Evolutionary conservation across 2,113 vertebrate species (phyloP).

Genomic region (Indri indri): DNA sequence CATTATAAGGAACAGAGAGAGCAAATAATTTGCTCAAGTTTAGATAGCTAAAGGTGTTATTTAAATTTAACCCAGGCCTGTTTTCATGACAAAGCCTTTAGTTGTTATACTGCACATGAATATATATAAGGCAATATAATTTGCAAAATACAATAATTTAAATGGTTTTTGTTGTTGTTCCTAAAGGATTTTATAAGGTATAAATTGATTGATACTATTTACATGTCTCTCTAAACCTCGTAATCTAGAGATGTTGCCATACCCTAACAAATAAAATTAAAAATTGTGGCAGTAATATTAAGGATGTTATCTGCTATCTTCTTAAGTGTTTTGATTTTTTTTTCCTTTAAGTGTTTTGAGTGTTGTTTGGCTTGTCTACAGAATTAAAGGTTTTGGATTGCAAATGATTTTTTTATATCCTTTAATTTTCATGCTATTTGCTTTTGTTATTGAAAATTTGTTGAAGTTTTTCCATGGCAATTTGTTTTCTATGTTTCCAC

Average conservation of each 20-base stretch:
- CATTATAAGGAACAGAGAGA: not conserved
- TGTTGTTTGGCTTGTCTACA: not conserved
- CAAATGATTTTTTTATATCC: not conserved
- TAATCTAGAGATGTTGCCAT: not conserved
- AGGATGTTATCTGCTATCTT: not conserved
- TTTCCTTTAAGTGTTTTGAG: not conserved
- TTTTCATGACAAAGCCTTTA: not conserved
- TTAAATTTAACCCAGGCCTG: not conserved
- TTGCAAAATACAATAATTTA: not conserved
- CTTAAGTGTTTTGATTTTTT: not conserved
- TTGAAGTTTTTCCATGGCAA: not conserved
- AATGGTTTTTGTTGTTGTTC: not conserved
- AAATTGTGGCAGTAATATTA: not conserved
- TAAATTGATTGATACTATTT: not conserved
- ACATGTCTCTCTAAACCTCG: not conserved
- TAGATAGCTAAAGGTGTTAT: not conserved
- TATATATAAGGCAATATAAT: not conserved
- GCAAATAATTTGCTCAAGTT: not conserved
- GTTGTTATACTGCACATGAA: not conserved
- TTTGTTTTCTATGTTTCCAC: not conserved
- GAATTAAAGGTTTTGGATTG: not conserved
- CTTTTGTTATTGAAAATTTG: not conserved
- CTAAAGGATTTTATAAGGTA: not conserved
- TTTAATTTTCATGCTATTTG: not conserved
- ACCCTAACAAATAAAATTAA: not conserved